These are phyloP conservation scores for Tetramorium bicarinatum DNA, from an alignment of 2,888 invertebrate genomes.

Conservation along the genomic window DNA sequence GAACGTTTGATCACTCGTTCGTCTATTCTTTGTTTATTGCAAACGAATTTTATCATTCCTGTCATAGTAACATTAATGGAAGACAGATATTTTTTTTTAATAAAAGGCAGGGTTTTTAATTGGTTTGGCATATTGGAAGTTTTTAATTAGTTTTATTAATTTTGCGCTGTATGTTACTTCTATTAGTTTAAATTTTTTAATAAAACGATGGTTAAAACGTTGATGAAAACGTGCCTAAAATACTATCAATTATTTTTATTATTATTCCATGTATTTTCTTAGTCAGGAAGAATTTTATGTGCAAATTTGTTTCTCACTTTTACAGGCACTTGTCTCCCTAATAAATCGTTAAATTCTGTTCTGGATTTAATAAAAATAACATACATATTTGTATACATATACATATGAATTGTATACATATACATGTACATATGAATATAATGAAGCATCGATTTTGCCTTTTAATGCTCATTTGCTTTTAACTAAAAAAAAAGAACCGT, in stretches of 20 bases:
- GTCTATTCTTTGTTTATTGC: no score
- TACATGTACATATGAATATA: no score
- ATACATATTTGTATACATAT: not conserved
- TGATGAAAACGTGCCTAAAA: not conserved
- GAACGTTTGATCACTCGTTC: not conserved
- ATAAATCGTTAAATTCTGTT: conserved; percentile 1
- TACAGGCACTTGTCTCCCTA: not conserved
- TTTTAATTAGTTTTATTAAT: conserved; percentile 2
- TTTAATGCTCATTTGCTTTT: not conserved
- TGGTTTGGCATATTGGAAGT: not conserved
- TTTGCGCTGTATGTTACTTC: not conserved
- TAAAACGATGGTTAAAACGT: not conserved
- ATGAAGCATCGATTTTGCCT: not conserved
- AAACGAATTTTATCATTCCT: not conserved
- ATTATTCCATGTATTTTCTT: not conserved
- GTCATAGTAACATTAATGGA: not conserved
- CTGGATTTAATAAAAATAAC: conserved; percentile 22
- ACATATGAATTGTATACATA: not conserved
- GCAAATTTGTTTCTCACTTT: conserved; percentile 12
- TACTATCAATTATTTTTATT: not conserved
- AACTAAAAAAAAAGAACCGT: not conserved
- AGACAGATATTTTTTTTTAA: not conserved
- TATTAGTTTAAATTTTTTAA: conserved; percentile 7
- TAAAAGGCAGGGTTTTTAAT: not conserved
- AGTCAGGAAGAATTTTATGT: not conserved